Conservation (phyloP, 2,797 vertebrate species). For the Brachyrhaphis roseni region DNA sequence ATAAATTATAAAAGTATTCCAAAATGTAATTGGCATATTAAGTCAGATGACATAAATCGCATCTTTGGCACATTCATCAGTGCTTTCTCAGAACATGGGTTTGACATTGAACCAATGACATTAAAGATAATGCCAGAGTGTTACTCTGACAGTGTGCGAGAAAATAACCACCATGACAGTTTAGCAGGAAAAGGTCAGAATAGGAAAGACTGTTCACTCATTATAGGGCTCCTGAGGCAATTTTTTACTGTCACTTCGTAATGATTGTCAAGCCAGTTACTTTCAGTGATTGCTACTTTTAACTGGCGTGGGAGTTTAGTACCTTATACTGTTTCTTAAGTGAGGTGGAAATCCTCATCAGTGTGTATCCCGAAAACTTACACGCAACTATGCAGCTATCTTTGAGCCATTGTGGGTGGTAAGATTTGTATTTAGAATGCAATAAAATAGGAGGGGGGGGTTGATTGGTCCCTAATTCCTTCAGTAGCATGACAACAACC, state of each 20-base stretch:
- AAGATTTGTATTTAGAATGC: not conserved
- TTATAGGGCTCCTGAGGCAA: slow-evolving; percentile 56
- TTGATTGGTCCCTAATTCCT: slow-evolving; percentile 9
- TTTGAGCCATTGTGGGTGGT: not conserved
- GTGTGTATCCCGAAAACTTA: not conserved
- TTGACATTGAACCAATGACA: slow-evolving; percentile 68
- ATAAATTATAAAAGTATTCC: slow-evolving; percentile 22
- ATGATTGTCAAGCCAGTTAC: slow-evolving; percentile 50
- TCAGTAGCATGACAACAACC: slow-evolving; percentile 2
- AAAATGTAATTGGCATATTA: slow-evolving; percentile 27
- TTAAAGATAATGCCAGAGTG: slow-evolving; percentile 66
- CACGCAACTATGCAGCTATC: not conserved
- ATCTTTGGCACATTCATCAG: slow-evolving; percentile 16
- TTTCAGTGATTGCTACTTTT: slow-evolving; percentile 42
- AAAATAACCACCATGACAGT: slow-evolving; percentile 61
- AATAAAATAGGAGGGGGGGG: not conserved
- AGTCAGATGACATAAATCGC: slow-evolving; percentile 23
- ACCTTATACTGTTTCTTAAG: slow-evolving; percentile 29
- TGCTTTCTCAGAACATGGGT: slow-evolving; percentile 29
- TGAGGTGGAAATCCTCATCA: slow-evolving; percentile 16
- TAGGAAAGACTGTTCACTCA: slow-evolving; percentile 64
- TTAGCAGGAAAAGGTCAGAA: slow-evolving; percentile 70
- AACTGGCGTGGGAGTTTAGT: slow-evolving; percentile 36
- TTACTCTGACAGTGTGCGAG: slow-evolving; percentile 49
- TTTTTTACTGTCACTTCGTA: slow-evolving; percentile 60